A percentile compares a stretch with the other conserved stretches of the same genome.
These are phyloP conservation scores for Gnathochromis pfefferi DNA, from an alignment of 2,113 vertebrate species.

Conservation along the genomic window DNA sequence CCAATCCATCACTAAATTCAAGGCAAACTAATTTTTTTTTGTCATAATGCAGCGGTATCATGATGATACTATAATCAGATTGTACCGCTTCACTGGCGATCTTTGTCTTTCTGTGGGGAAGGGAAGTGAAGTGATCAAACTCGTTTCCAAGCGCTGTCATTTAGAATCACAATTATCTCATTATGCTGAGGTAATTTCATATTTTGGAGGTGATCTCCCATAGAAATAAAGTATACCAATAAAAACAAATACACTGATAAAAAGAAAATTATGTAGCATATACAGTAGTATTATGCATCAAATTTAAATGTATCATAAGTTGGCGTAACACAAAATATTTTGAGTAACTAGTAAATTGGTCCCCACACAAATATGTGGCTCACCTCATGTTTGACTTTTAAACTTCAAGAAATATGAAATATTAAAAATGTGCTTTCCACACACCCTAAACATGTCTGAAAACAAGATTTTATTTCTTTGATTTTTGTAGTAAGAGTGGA, in stretches of 20 bases:
- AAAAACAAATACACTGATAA: background rate
- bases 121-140: background rate
- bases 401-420: background rate
- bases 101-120: background rate
- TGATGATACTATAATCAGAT: background rate
- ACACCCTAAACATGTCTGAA: rapidly evolving
- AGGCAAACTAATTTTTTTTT: background rate
- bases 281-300: rapidly evolving
- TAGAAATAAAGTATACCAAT: background rate
- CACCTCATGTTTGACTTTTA: background rate
- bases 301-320: background rate
- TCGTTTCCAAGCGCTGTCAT: rapidly evolving
- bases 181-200: background rate
- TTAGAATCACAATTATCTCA: background rate
- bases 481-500: rapidly evolving
- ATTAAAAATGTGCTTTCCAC: background rate
- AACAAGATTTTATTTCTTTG: background rate
- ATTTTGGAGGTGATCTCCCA: background rate
- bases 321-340: background rate
- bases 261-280: background rate
- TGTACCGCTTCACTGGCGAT: background rate
- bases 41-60: background rate
- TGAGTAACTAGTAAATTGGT: background rate
- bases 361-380: background rate
- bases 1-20: background rate